Conservation (phyloP, 2,797 vertebrate species). For the Sitta carolinensis region DNA sequence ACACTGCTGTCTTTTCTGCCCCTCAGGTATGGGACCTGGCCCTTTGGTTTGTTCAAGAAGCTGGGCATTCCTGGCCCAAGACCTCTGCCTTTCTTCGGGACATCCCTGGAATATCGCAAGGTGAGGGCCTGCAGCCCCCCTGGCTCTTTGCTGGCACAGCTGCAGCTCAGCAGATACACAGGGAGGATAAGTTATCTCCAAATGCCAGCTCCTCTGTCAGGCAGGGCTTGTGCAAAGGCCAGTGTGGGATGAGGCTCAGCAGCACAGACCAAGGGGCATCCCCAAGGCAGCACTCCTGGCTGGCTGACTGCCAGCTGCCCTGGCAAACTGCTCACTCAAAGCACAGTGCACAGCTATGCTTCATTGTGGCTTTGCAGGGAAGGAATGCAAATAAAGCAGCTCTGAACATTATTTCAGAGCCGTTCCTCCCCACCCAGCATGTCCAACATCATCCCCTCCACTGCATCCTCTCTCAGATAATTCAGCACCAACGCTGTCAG, state of each 20-base stretch:
- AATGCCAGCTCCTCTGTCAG: background rate
- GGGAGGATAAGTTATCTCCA: background rate
- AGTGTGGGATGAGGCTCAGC: background rate
- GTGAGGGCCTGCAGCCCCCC: slow-evolving; percentile 52
- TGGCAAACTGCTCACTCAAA: background rate
- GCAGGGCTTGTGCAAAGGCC: background rate
- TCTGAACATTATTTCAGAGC: background rate
- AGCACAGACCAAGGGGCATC: background rate
- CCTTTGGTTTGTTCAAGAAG: slow-evolving; percentile 73
- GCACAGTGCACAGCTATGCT: fast-evolving
- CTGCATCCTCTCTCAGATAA: background rate
- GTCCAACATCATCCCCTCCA: fast-evolving
- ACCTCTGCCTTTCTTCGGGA: slow-evolving; percentile 76
- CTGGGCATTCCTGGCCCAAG: slow-evolving; percentile 76
- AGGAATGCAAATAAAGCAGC: background rate
- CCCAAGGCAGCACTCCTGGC: background rate
- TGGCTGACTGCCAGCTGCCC: background rate
- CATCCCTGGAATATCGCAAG: slow-evolving; percentile 44
- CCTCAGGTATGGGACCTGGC: slow-evolving; percentile 75
- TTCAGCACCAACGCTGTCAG: background rate
- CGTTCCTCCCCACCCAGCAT: background rate
- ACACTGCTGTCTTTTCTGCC: background rate
- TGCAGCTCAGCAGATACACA: background rate
- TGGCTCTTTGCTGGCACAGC: background rate
- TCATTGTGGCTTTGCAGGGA: background rate